Percentiles rank a stretch among this genome's conserved stretches.
phyloP scores from a whole-genome alignment of 2,797 vertebrate genomes.

The Platyrinchus mystaceus region DNA sequence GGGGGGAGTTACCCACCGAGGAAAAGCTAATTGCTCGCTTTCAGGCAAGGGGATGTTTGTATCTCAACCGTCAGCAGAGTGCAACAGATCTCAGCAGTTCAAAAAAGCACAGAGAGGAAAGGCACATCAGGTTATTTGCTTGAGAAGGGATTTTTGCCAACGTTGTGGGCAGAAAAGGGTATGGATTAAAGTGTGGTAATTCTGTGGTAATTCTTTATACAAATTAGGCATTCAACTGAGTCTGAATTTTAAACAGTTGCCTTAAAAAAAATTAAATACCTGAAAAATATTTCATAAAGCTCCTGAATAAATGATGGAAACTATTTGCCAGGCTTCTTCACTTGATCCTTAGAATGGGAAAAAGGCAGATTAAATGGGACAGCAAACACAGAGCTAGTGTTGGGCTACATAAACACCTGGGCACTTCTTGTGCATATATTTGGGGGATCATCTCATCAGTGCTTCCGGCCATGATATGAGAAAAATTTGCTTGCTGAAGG shows the following conservation, averaged over 20 bases:
- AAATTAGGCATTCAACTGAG: background rate
- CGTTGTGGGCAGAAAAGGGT: background rate
- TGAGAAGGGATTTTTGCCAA: background rate
- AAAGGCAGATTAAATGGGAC: background rate
- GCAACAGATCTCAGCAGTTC: background rate
- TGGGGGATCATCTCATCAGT: background rate
- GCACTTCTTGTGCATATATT: background rate
- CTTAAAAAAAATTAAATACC: background rate
- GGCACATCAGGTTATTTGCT: background rate
- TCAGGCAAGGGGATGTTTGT: background rate
- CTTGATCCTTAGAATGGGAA: background rate
- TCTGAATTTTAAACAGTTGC: background rate
- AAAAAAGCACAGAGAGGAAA: background rate
- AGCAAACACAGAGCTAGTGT: background rate
- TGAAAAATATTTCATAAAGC: background rate
- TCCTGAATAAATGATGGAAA: background rate
- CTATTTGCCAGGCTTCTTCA: background rate
- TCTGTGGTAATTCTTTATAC: constrained; percentile 11
- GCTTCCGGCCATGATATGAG: background rate
- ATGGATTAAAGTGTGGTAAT: background rate
- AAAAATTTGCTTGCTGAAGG: background rate
- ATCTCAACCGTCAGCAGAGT: background rate
- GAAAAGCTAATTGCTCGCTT: constrained; percentile 10
- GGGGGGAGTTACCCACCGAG: background rate
- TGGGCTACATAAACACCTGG: background rate